phyloP scores from a whole-genome alignment of 2,888 invertebrate species.

The Fissipunctia ypsillon region DNA sequence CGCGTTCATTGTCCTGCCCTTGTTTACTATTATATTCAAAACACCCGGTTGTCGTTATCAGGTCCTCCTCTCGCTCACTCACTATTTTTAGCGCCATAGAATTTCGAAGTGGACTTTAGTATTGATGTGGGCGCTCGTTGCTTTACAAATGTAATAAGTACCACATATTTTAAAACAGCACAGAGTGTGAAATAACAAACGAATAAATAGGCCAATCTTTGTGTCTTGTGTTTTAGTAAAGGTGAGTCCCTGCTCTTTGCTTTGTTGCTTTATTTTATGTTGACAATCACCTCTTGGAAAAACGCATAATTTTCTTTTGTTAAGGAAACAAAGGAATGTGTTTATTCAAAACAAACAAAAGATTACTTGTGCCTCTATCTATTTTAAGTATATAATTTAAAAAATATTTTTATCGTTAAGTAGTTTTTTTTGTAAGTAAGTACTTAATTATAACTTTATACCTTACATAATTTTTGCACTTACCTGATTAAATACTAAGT shows the following conservation, averaged over 20 bases:
- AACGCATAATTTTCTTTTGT: slow-evolving; percentile 34
- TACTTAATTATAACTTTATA: too few relatives aligned
- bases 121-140: slow-evolving; percentile 67
- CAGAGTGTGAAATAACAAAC: slow-evolving; percentile 35
- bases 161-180: slow-evolving; percentile 52
- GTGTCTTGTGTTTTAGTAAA: slow-evolving; percentile 28
- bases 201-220: slow-evolving; percentile 36
- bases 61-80: slow-evolving; percentile 67
- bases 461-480: slow-evolving; percentile 9
- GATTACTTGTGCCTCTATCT: not conserved
- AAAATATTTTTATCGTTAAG: not conserved
- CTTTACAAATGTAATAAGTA: slow-evolving; percentile 57
- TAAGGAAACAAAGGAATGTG: slow-evolving; percentile 40
- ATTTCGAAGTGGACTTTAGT: slow-evolving; percentile 73
- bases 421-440: not conserved
- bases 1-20: slow-evolving; percentile 74
- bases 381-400: too few relatives aligned
- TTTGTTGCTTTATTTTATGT: slow-evolving; percentile 9
- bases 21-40: slow-evolving; percentile 75
- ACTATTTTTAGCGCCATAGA: slow-evolving; percentile 78
- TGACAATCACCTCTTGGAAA: slow-evolving; percentile 17
- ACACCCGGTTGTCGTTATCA: slow-evolving; percentile 73
- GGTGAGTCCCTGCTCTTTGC: slow-evolving; percentile 42
- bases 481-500: too few relatives aligned
- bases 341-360: slow-evolving; percentile 40